Percentiles rank a stretch among this genome's conserved stretches.
These are phyloP conservation scores for Thera britannica DNA, from an alignment of 2,888 invertebrate genomes.

Conservation along the genomic window DNA sequence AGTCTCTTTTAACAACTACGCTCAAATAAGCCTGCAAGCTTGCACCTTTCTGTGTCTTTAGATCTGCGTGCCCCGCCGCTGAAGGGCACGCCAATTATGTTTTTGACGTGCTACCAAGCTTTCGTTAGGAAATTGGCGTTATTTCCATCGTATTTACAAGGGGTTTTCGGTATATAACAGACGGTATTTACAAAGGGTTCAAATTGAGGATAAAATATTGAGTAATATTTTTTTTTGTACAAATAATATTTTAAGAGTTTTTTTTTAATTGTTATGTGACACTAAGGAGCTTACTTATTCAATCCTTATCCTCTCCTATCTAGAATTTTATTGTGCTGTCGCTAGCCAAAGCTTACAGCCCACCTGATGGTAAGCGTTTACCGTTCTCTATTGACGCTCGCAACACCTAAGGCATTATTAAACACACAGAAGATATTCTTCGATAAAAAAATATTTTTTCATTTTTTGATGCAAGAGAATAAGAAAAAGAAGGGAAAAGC, in stretches of 20 bases:
- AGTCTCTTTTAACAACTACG: neutral
- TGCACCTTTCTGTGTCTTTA: conserved; percentile 44
- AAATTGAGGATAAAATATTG: neutral
- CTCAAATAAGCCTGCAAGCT: conserved; percentile 4
- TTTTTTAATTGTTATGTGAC: neutral
- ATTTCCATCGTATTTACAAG: conserved; percentile 54
- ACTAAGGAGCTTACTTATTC: neutral
- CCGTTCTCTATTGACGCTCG: too few relatives aligned
- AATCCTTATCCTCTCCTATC: neutral
- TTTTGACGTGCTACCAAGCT: conserved; percentile 66
- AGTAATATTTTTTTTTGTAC: neutral
- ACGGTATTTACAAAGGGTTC: conserved; percentile 18
- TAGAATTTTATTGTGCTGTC: neutral
- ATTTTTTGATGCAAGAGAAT: too few relatives aligned
- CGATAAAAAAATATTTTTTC: too few relatives aligned
- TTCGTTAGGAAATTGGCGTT: conserved; percentile 66
- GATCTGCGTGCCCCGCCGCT: conserved; percentile 41
- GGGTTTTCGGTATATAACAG: conserved; percentile 35
- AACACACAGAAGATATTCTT: too few relatives aligned
- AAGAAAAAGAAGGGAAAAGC: too few relatives aligned
- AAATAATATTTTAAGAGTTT: neutral
- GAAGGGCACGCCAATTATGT: conserved; percentile 78
- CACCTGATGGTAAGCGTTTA: neutral
- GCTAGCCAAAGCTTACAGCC: neutral
- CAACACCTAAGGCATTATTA: too few relatives aligned